Conservation (phyloP, 2,797 vertebrate species). For the Tinamus major region DNA sequence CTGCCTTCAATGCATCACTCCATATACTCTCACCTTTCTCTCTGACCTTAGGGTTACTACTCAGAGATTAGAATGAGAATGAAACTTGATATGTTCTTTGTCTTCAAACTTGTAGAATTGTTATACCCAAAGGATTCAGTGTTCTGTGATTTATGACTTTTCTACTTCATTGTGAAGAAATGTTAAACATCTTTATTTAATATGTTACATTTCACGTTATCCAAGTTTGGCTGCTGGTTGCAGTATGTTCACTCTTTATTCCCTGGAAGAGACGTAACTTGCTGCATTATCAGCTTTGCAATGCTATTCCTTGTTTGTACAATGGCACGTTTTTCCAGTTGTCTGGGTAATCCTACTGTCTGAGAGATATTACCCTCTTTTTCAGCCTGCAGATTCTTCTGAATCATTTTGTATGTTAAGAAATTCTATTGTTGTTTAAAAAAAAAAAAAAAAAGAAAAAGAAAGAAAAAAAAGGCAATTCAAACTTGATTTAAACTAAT, state of each 20-base stretch:
- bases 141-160: slow-evolving; percentile 68
- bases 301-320: neutral
- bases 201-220: slow-evolving; percentile 58
- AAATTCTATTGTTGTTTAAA: neutral
- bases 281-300: slow-evolving; percentile 34
- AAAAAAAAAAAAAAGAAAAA: neutral
- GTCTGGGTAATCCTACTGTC: slow-evolving; percentile 24
- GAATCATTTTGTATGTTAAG: slow-evolving; percentile 38
- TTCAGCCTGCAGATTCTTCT: slow-evolving; percentile 40
- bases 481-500: neutral
- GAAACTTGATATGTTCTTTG: slow-evolving; percentile 53
- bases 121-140: slow-evolving; percentile 41
- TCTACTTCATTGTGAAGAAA: slow-evolving; percentile 65
- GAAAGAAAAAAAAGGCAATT: neutral
- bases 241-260: slow-evolving; percentile 29
- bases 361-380: slow-evolving; percentile 21
- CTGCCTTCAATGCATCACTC: neutral
- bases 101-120: slow-evolving; percentile 54
- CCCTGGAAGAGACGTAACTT: slow-evolving; percentile 33
- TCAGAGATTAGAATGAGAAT: slow-evolving; percentile 25
- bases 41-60: slow-evolving; percentile 7
- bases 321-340: slow-evolving; percentile 31
- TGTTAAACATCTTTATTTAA: slow-evolving; percentile 72
- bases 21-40: neutral
- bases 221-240: slow-evolving; percentile 59